Evolutionary conservation across 2,797 vertebrate genomes (phyloP), one percentile per base, ranked within the genome.

Genomic region (Muscicapa striata): DNA sequence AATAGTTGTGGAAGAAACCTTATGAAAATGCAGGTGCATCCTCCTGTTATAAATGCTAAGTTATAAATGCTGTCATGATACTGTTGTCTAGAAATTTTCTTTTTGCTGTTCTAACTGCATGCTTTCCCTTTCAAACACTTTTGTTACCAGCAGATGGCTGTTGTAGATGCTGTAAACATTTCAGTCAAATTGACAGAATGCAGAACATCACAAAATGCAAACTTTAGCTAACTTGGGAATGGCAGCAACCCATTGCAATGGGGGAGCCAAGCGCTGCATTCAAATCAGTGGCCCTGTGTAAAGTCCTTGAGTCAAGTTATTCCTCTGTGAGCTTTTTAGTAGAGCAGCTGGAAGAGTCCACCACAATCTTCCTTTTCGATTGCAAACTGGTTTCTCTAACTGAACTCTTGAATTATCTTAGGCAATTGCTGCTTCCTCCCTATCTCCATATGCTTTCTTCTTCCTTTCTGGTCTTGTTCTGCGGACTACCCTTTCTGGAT

Each of bases 161-260:
- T 34, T 76, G 81, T 10, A 90, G 70, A 61, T 59, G 51, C 78
- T 91, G 52, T 84, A 91, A 90, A 83, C 43, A 29, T 74, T 83
- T 88, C 90, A 87, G 36, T 92, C 82, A 79, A 84, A 54, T 40
- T 87, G 90, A 86, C 86, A 87, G 54, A 86, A 69, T 70, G 57
- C 54, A 54, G 84, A 93, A 59, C 59, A 49, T 84, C 22, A 72
- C 41, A 68, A 61, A 70, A 94, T 58, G 75, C 46, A 51, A 63
- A 72, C 34, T 79, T 76, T 2, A 58, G 63, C 62, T 61, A 32
- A 34, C 38, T 45, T 85, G 27, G 45, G 41, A 73, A 43, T 49
- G 36, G 36, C 18, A 95, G 20, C 34, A 32, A 3, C 18, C 73
- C 66, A 23, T 66, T 58, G 59, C 67, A 84, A 6, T 45, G 32